Conservation (phyloP, 2,888 invertebrate species). For the Phyto melanocephala region DNA sequence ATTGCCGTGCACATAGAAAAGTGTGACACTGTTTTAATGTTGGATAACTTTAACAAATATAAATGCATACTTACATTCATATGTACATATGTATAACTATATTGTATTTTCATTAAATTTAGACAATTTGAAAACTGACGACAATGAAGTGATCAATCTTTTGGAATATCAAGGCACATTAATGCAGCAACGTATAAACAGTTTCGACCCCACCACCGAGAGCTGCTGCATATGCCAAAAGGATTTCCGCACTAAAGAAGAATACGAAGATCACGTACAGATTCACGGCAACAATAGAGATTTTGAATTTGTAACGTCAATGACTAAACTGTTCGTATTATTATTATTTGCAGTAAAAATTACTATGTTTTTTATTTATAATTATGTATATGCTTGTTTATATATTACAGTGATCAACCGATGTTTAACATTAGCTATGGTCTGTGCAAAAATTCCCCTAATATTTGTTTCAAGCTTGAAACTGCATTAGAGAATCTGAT, state of each 20-base stretch:
- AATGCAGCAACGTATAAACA: slow-evolving; percentile 39
- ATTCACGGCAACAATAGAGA: slow-evolving; percentile 75
- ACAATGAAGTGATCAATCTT: slow-evolving; percentile 60
- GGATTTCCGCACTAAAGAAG: slow-evolving; percentile 71
- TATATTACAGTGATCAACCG: slow-evolving; percentile 66
- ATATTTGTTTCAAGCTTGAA: slow-evolving; percentile 73
- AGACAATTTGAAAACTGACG: slow-evolving; percentile 66
- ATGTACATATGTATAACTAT: too few species aligned
- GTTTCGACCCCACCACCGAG: slow-evolving; percentile 70
- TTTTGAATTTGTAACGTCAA: slow-evolving; percentile 70
- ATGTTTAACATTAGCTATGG: slow-evolving; percentile 71
- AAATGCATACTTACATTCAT: too few species aligned
- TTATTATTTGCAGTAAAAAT: background rate
- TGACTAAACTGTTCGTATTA: slow-evolving; percentile 69
- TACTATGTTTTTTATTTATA: too few species aligned
- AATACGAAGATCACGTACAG: slow-evolving; percentile 73
- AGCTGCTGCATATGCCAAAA: slow-evolving; percentile 75
- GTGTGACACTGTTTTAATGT: too few species aligned
- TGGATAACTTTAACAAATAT: too few species aligned
- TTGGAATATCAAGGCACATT: slow-evolving; percentile 70
- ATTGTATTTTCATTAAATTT: background rate
- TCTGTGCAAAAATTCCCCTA: slow-evolving; percentile 73
- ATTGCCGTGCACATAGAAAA: too few species aligned
- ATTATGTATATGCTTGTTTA: background rate
- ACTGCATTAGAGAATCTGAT: slow-evolving; percentile 67